These are phyloP conservation scores for Leptinotarsa tumamoca DNA, from an alignment of 2,888 invertebrate species.

Conservation along the genomic window DNA sequence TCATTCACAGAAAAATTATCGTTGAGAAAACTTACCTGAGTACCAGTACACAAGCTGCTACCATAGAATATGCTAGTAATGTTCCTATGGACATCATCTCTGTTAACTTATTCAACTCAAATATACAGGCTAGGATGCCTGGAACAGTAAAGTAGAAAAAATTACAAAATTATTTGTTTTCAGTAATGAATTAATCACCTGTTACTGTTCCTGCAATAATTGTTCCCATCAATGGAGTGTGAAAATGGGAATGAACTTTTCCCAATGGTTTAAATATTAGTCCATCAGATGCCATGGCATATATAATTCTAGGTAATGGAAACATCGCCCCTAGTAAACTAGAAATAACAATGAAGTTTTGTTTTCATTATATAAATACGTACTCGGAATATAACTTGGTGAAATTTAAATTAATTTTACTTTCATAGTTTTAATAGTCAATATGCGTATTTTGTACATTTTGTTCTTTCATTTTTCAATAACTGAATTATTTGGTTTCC, in stretches of 20 bases:
- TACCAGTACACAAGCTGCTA: slow-evolving; percentile 86
- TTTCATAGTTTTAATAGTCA: too few species aligned
- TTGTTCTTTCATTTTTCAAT: too few species aligned
- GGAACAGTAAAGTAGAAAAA: slow-evolving; percentile 50
- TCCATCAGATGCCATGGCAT: slow-evolving; percentile 90
- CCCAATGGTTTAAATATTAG: slow-evolving; percentile 83
- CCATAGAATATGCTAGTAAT: slow-evolving; percentile 88
- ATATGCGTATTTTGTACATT: too few species aligned
- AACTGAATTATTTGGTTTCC: too few species aligned
- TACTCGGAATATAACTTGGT: too few species aligned
- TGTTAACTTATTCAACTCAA: slow-evolving; percentile 85
- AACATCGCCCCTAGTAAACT: slow-evolving; percentile 89
- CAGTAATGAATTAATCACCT: slow-evolving; percentile 26
- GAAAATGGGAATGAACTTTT: slow-evolving; percentile 77
- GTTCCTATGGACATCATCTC: slow-evolving; percentile 94
- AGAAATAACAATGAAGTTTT: slow-evolving; percentile 39
- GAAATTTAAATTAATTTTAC: too few species aligned
- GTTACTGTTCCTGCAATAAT: slow-evolving; percentile 37
- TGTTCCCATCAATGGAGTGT: slow-evolving; percentile 72
- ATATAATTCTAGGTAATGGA: slow-evolving; percentile 86
- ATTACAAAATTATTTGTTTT: neutral
- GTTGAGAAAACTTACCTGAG: slow-evolving; percentile 72
- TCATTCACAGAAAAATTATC: too few species aligned
- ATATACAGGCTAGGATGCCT: slow-evolving; percentile 84
- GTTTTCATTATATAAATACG: slow-evolving; percentile 9